Conservation (phyloP, 2,797 vertebrate species). For the Gymnothorax reevesii region DNA sequence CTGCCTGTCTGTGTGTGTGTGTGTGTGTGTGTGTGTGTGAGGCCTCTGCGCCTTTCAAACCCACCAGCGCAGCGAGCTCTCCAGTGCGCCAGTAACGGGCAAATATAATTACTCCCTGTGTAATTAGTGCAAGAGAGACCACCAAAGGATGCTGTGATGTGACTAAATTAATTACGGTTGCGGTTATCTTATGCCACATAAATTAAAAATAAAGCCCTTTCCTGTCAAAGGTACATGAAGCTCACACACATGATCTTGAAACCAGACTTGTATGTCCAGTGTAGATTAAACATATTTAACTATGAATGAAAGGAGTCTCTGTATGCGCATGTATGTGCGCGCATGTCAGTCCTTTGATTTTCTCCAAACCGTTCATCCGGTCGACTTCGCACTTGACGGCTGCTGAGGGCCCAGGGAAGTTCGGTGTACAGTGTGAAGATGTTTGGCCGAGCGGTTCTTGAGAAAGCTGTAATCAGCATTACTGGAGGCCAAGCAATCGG, state of each 20-base stretch:
- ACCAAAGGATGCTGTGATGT: background rate
- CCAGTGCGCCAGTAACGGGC: background rate
- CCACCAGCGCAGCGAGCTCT: background rate
- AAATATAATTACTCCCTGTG: background rate
- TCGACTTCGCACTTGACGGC: too few relatives aligned
- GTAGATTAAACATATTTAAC: background rate
- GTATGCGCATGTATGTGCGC: too few relatives aligned
- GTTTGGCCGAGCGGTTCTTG: too few relatives aligned
- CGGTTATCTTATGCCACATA: background rate
- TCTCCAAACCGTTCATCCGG: background rate
- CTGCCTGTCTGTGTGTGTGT: too few relatives aligned
- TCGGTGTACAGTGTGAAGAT: too few relatives aligned
- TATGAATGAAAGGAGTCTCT: too few relatives aligned
- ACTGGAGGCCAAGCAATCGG: too few relatives aligned
- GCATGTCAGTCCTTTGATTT: background rate
- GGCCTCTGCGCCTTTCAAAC: background rate
- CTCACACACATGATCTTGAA: background rate
- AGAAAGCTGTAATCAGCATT: too few relatives aligned
- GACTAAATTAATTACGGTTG: background rate
- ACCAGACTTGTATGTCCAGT: background rate
- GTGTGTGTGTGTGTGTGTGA: background rate
- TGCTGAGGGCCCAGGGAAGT: too few relatives aligned
- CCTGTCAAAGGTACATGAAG: background rate
- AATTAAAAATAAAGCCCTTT: background rate
- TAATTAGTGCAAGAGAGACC: background rate